Evolutionary conservation across 2,797 vertebrate genomes (phyloP), one percentile per base, ranked within the genome.

Genomic region (Sphaeramia orbicularis): DNA sequence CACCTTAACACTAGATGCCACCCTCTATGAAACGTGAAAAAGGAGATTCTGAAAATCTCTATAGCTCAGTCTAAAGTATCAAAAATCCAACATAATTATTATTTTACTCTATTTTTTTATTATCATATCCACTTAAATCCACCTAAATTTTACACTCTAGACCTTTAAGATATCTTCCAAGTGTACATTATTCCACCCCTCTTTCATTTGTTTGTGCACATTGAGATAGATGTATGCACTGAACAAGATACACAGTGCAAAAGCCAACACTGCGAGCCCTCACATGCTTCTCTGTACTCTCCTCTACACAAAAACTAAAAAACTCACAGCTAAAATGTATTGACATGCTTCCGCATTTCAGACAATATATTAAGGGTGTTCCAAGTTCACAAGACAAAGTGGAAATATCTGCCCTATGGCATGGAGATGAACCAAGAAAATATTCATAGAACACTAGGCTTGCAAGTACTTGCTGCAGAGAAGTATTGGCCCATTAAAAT

Each of bases 241-340:
- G 52, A 47, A 60, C 32, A 74, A 86, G 35, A 74, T 50, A 67
- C 45, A 75, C 69, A 69, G 7, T 42, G 37, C 52, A 71, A 78
- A 82, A 68, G 71, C 45, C 67, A 80, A 72, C 65, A 63, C 13
- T 57, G 40, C 77, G 12, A 55, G 84, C 62, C 72, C 30, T 85
- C 72, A 72, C 85, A 81, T 74, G 80, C 30, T 76, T 40, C 13
- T 10, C 36, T 58, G 61, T 58, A 70, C 51, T 79, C 30, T 76
- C 40, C n/a, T 10, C 36, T 58, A 58, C 58, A 70, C 51, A 71
- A 74, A 47, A 42, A 27, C 8, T 35, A 30, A 65, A 51, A 36
- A 43, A 43, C 11, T 45, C 18, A 49, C 38, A 12, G 6, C 27
- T 21, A 69, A 78, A 63, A 72, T 49, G n/a, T 15, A 61, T 2